Evolutionary conservation across 2,797 vertebrate species (phyloP), one percentile per base, ranked within the genome.

Genomic region (Poecilia wingei): DNA sequence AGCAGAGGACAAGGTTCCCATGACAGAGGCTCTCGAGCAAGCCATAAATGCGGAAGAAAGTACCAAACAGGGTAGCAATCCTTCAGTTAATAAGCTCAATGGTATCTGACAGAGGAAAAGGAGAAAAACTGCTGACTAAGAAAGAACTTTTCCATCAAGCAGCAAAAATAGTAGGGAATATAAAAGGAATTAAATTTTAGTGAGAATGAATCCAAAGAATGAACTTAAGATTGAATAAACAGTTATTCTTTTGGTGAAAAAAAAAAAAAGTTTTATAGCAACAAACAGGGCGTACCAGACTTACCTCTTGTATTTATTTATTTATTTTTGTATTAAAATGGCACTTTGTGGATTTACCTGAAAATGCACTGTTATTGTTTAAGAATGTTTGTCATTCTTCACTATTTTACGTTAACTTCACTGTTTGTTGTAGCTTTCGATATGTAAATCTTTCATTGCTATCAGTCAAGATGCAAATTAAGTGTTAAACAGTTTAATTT

Each of bases 1-100:
- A 85, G 97, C 97, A 0, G 98, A 98, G 79, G 98, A 99, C 22
- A 97, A 97, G 88, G 90, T 95, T 33, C 94, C 94, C 6, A 78
- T 96, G 78, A 81, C 95, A 0, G 94, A 95, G 33, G 94, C 95
- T 59, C 89, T 93, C 28, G 96, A 97, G 8, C 85, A 92, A 84
- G 91, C 95, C 33, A 93, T 96, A 79, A 93, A 90, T 68, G 33
- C 85, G 69, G 95, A 93, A 0, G 47, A 80, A 33, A 87, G 83
- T 36, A 93, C 90, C 0, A 95, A 94, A 72, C 80, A 77, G 0
- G 95, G 93, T 57, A 98, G 97, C 91, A 95, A 81, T 47, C 92
- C 94, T 74, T 97, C 97, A 0, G 95, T 98, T 39, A 97, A 94
- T 80, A 97, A 97, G 90, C 91, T 94, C 91, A 97, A 96, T 0